Evolutionary conservation across 2,113 vertebrate genomes (phyloP).

Genomic region (Arvicanthis niloticus): DNA sequence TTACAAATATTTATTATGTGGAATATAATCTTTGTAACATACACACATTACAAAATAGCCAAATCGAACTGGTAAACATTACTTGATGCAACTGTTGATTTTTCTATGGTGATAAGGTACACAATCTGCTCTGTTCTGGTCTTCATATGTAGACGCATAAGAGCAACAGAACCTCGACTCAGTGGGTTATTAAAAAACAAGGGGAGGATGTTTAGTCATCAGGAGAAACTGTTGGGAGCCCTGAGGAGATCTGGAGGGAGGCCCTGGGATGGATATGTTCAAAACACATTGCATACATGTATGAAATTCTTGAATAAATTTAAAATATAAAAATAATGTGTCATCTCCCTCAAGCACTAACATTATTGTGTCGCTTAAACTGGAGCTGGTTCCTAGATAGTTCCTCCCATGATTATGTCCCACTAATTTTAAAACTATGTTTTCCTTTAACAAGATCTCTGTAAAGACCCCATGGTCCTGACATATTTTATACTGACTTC

Average conservation of each 20-base stretch:
- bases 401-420: neutral
- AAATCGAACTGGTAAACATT: neutral
- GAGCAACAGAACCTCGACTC: neutral
- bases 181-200: neutral
- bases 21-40: neutral
- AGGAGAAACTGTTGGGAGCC: neutral
- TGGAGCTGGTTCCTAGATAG: conserved; percentile 36
- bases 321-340: neutral
- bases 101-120: neutral
- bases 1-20: neutral
- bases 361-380: conserved; percentile 37
- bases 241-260: neutral
- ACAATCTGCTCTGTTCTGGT: neutral
- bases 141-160: neutral
- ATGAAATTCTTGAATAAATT: neutral
- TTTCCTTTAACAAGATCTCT: conserved; percentile 14
- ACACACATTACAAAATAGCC: neutral
- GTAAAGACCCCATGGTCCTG: neutral
- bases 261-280: neutral
- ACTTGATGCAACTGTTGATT: neutral
- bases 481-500: conserved; percentile 57
- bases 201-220: neutral
- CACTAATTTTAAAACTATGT: conserved; percentile 22
- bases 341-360: neutral
- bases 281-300: neutral